phyloP scores from a whole-genome alignment of 2,888 invertebrate species.

The Myathropa florea region DNA sequence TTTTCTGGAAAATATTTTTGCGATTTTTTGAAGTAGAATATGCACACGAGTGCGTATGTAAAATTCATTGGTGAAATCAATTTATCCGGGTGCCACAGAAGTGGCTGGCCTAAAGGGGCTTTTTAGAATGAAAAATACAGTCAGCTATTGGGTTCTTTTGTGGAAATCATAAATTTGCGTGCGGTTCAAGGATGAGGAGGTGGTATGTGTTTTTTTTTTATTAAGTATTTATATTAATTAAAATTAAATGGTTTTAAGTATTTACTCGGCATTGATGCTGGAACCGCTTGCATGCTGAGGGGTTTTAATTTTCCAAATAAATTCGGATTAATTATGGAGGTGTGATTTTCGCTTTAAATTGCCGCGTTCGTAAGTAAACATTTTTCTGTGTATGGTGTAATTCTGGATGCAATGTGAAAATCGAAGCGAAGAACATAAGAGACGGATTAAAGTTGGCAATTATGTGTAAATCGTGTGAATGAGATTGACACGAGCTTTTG shows the following conservation, averaged over 20 bases:
- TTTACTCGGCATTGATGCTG: neutral
- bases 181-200: neutral
- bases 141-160: neutral
- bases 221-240: constrained; percentile 1
- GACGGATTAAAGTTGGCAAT: neutral
- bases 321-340: neutral
- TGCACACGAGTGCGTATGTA: constrained; percentile 29
- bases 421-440: neutral
- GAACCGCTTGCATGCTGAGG: neutral
- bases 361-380: neutral
- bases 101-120: neutral
- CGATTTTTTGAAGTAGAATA: constrained; percentile 28
- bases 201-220: neutral
- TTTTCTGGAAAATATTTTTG: constrained; percentile 46
- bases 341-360: neutral
- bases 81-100: constrained; percentile 14
- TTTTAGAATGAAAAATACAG: constrained; percentile 30
- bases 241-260: constrained; percentile 19
- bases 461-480: neutral
- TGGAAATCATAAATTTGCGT: constrained; percentile 14
- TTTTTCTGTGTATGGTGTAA: neutral
- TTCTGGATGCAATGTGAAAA: neutral
- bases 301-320: neutral
- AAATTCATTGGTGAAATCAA: constrained; percentile 39
- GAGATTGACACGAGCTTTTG: neutral